Base-by-base conservation (phyloP, 2,797 vertebrate species). In the Pipistrellus kuhlii region DNA sequence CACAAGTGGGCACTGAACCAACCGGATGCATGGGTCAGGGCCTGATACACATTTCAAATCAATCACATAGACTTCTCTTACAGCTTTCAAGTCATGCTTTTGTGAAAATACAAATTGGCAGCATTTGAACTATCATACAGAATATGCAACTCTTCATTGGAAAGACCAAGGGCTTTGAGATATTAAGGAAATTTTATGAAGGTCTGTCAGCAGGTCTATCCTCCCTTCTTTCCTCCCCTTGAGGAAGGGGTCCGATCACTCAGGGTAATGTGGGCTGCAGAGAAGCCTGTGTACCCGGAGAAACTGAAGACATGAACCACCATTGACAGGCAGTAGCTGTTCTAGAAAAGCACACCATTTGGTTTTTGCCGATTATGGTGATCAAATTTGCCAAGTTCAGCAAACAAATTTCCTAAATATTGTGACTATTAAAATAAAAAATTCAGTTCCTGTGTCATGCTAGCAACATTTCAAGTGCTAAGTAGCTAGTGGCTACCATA, bases 31-130 rank as follows among this genome's bases (percentile, higher is more conserved):
- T 6, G 25, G 11, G 25, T 59, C 25, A 59, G 23, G 57, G 23
- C 23, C 57, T 27, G 57, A 59, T 27, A 11, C 57, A 30, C 57
- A 30, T 62, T 91, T 78, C 76, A 62, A 83, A 53, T 77, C 5
- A 18, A 30, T 46, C 78, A 85, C 23, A 51, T 6, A 68, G 53
- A 64, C 32, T 87, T 64, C 51, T 25, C 64, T 38, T 66, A 57
- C 0, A 66, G 30, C 95, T 88, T 80, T 85, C 32, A 88, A 91
- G 30, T 75, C 66, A 90, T 66, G n/a, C 30, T 69, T 81, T n/a
- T 85, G 69, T 90, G 27, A 73, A 81, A 87, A 64, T 46, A 85
- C 4, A 12, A 86, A 68, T 41, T 25, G 21, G 51, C 59, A 23
- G 32, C 51, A n/a, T 14, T 4, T 71, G 75, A 59, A 81, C 30